These are phyloP conservation scores for Capitella teleta DNA, from an alignment of 1,140 invertebrate species.

Conservation along the genomic window DNA sequence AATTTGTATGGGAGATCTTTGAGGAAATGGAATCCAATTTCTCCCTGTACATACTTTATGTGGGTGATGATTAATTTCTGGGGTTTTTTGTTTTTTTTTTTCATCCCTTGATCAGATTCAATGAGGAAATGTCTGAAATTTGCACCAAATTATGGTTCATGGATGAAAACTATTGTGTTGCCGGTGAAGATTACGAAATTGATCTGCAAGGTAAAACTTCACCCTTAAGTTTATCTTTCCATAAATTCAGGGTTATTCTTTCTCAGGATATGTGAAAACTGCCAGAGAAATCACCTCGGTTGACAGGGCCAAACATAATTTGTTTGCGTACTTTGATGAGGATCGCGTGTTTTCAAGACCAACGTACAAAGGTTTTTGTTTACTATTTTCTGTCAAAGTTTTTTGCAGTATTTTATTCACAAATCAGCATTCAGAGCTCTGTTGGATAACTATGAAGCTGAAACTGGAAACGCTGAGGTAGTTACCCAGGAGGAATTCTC, in stretches of 20 bases:
- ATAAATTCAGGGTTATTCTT: constrained; percentile 3
- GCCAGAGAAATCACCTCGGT: constrained; percentile 14
- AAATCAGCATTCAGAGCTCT: constrained; percentile 31
- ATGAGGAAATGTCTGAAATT: constrained; percentile 28
- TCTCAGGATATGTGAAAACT: constrained; percentile 32
- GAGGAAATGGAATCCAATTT: too few species aligned
- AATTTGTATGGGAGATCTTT: too few species aligned
- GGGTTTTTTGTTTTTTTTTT: not conserved
- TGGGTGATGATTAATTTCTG: too few species aligned
- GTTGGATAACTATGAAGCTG: constrained; percentile 41
- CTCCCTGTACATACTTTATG: too few species aligned
- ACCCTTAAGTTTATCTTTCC: not conserved
- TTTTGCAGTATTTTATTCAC: too few species aligned
- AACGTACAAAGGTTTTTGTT: constrained; percentile 38
- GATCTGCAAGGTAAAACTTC: constrained; percentile 30
- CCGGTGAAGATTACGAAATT: constrained; percentile 29
- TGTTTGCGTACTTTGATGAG: constrained; percentile 35
- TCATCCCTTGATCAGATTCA: not conserved
- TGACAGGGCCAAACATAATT: constrained; percentile 21
- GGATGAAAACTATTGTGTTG: constrained; percentile 36
- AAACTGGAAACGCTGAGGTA: constrained; percentile 61
- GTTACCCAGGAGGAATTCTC: constrained; percentile 59
- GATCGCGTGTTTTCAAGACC: constrained; percentile 28
- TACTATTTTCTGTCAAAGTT: not conserved
- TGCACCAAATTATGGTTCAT: constrained; percentile 33